Evolutionary conservation across 2,797 vertebrate genomes (phyloP).

Genomic region (Carapus acus): DNA sequence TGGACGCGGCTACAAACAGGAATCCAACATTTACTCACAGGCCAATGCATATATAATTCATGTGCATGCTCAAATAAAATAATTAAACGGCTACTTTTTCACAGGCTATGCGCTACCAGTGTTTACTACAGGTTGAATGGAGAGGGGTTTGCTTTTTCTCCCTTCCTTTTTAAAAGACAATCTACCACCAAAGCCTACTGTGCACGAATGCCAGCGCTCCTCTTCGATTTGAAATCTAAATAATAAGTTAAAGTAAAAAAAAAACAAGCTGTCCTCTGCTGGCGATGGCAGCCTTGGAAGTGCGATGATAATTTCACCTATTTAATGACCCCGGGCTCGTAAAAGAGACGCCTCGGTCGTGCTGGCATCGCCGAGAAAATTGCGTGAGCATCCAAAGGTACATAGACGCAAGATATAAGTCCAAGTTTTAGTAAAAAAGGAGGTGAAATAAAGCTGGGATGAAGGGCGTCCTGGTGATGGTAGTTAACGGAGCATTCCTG

Average conservation of each 20-base stretch:
- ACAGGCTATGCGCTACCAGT: slow-evolving; percentile 30
- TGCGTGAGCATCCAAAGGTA: slow-evolving; percentile 13
- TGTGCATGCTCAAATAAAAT: slow-evolving; percentile 40
- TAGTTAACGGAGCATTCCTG: not conserved
- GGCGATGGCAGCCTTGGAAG: slow-evolving; percentile 29
- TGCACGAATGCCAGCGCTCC: slow-evolving; percentile 41
- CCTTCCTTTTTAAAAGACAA: slow-evolving; percentile 7
- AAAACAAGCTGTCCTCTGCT: slow-evolving; percentile 17
- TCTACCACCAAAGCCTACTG: slow-evolving; percentile 35
- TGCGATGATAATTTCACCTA: slow-evolving; percentile 32
- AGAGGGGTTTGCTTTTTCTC: no score
- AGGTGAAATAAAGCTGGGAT: not conserved
- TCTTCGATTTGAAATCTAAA: slow-evolving; percentile 16
- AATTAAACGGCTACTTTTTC: slow-evolving; percentile 38
- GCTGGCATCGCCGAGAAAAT: slow-evolving; percentile 44
- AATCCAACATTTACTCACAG: slow-evolving; percentile 19
- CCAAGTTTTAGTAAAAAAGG: no score
- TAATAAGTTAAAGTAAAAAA: no score
- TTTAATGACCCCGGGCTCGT: slow-evolving; percentile 36
- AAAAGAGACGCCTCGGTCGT: slow-evolving; percentile 28
- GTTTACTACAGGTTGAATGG: slow-evolving; percentile 10
- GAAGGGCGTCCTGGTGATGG: slow-evolving; percentile 14
- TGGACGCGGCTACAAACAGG: slow-evolving; percentile 22
- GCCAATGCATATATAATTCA: slow-evolving; percentile 36
- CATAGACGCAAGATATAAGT: slow-evolving; percentile 3